Evolutionary conservation across 2,113 vertebrate genomes (phyloP).

Genomic region (Lepus americanus): DNA sequence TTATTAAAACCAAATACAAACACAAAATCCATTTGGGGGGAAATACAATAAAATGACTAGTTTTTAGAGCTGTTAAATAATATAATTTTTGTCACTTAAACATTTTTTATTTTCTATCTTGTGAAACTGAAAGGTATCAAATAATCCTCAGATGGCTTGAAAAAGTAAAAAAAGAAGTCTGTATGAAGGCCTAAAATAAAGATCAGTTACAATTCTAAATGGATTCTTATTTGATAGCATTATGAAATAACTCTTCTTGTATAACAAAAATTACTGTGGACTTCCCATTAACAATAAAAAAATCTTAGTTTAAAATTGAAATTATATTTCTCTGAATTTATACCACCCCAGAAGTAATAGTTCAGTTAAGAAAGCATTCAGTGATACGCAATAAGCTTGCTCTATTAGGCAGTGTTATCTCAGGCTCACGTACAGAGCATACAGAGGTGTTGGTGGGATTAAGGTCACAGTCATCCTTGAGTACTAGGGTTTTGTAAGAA

Average conservation of each 20-base stretch:
- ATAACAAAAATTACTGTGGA: background rate
- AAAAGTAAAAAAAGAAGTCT: background rate
- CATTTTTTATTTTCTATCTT: constrained; percentile 14
- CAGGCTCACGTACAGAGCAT: background rate
- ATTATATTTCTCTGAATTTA: constrained; percentile 35
- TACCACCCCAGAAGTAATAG: background rate
- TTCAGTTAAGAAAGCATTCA: constrained; percentile 50
- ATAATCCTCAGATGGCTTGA: background rate
- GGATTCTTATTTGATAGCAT: constrained; percentile 19
- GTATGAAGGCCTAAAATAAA: background rate
- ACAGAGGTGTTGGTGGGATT: background rate
- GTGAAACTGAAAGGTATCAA: background rate
- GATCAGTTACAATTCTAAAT: constrained; percentile 22
- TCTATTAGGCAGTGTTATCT: constrained; percentile 18
- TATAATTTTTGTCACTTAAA: constrained; percentile 19
- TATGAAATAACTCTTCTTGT: constrained; percentile 61
- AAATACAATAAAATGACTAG: constrained; percentile 52
- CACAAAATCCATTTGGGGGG: background rate
- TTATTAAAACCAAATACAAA: background rate
- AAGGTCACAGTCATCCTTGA: background rate
- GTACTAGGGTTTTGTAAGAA: constrained; percentile 16
- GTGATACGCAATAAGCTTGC: constrained; percentile 16
- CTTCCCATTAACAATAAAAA: constrained; percentile 44
- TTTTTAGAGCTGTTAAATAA: background rate
- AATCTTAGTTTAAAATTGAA: constrained; percentile 58